Evolutionary conservation across 2,797 vertebrate genomes (phyloP).

Genomic region (Oreortyx pictus): DNA sequence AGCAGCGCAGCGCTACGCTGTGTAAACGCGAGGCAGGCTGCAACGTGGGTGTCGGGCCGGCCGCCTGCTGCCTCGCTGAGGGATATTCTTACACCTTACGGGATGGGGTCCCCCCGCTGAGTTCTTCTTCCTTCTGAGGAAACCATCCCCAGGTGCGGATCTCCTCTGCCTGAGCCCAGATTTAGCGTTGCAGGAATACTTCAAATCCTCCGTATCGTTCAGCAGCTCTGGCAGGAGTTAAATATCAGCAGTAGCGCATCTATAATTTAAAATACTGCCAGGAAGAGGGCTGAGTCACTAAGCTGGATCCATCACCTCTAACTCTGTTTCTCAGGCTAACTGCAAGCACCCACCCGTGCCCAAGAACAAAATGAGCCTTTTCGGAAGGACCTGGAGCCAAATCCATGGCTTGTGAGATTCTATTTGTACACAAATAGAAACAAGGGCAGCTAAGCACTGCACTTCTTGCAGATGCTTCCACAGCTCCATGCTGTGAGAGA

Average conservation of each 20-base stretch:
- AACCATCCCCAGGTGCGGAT: neutral
- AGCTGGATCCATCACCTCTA: slow-evolving; percentile 11
- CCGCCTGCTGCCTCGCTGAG: neutral
- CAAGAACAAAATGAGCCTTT: neutral
- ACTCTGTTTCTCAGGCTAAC: slow-evolving; percentile 27
- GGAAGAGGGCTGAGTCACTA: slow-evolving; percentile 51
- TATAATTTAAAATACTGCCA: slow-evolving; percentile 6
- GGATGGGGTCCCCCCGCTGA: neutral
- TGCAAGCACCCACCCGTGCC: neutral
- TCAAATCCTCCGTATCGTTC: neutral
- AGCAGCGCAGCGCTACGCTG: neutral
- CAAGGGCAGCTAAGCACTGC: neutral
- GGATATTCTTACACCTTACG: neutral
- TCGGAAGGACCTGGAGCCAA: neutral
- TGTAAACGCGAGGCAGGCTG: neutral
- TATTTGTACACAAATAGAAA: neutral
- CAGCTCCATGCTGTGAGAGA: accelerated
- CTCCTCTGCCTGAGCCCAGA: neutral
- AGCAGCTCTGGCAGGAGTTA: slow-evolving; percentile 35
- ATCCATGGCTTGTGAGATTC: neutral
- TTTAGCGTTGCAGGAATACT: neutral
- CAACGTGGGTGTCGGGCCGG: neutral
- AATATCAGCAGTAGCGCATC: slow-evolving; percentile 11
- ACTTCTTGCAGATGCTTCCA: slow-evolving; percentile 8
- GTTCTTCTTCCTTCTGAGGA: slow-evolving; percentile 19